Percentiles rank a stretch among this genome's conserved stretches.
These are phyloP conservation scores for Penaeus monodon DNA, from an alignment of 2,888 invertebrate species.

Conservation along the genomic window DNA sequence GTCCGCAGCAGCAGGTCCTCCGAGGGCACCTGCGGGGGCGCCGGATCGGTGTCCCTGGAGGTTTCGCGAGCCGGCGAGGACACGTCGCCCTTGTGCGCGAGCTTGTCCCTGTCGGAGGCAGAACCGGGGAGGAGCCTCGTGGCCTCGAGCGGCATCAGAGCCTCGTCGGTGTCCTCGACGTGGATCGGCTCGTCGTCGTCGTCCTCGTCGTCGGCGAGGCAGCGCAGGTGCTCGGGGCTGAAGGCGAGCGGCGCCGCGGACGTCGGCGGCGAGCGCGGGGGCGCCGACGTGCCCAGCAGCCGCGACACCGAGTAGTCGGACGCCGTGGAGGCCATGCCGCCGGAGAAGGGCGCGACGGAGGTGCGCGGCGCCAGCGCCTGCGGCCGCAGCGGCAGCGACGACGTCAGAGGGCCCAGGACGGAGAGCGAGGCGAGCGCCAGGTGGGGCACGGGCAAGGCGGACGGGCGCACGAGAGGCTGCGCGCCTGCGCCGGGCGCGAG, in stretches of 20 bases:
- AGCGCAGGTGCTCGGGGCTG: constrained; percentile 28
- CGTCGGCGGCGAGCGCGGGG: constrained; percentile 31
- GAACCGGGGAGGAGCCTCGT: neutral
- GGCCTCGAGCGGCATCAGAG: neutral
- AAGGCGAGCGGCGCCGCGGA: constrained; percentile 18
- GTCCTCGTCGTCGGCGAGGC: constrained; percentile 1
- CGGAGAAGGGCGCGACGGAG: neutral
- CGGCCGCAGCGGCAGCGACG: constrained; percentile 40
- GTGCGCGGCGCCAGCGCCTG: constrained; percentile 40
- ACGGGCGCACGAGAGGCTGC: constrained; percentile 42
- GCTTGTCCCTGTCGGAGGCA: neutral
- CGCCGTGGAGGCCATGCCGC: constrained; percentile 32
- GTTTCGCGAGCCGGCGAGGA: neutral
- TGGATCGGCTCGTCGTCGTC: constrained; percentile 41
- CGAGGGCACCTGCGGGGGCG: constrained; percentile 1
- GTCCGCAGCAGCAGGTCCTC: constrained; percentile 44
- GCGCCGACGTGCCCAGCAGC: constrained; percentile 38
- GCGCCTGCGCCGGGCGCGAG: constrained; percentile 48
- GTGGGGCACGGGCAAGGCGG: constrained; percentile 46
- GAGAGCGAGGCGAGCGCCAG: constrained; percentile 59
- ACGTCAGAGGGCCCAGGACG: constrained; percentile 40
- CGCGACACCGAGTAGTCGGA: constrained; percentile 59
- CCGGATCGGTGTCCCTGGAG: neutral
- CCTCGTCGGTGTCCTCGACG: constrained; percentile 42
- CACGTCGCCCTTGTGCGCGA: no score